phyloP scores from a whole-genome alignment of 2,888 invertebrate species.

The Bhutanitis thaidina region DNA sequence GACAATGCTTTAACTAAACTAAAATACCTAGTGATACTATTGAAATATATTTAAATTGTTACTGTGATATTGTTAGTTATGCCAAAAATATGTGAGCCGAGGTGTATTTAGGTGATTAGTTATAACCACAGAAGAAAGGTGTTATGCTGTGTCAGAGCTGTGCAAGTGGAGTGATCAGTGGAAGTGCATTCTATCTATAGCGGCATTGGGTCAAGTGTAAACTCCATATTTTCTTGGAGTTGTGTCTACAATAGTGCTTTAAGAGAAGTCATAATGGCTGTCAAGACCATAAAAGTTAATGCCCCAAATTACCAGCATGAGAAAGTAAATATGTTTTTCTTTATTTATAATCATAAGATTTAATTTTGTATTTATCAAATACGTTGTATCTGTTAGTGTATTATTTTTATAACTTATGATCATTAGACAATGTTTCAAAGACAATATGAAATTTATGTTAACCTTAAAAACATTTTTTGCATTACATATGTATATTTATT shows the following conservation, averaged over 20 bases:
- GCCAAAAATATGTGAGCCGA: conserved; percentile 58
- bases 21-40: conserved; percentile 70
- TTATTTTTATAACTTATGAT: conserved; percentile 1
- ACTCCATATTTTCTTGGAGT: conserved; percentile 42
- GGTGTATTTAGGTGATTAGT: conserved; percentile 70
- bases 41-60: conserved; percentile 51
- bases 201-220: conserved; percentile 35
- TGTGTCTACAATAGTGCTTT: conserved; percentile 50
- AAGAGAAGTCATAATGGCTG: conserved; percentile 19
- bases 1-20: conserved; percentile 80
- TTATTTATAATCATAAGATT: conserved; percentile 51
- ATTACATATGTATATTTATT: background rate
- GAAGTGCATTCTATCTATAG: conserved; percentile 40
- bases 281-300: conserved; percentile 7
- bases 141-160: conserved; percentile 49
- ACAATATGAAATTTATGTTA: background rate
- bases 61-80: conserved; percentile 65
- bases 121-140: conserved; percentile 57
- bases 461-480: background rate
- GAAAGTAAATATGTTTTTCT: conserved; percentile 73
- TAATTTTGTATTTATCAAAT: conserved; percentile 38
- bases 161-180: conserved; percentile 64
- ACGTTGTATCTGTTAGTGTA: conserved; percentile 5
- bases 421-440: background rate
- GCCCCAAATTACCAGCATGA: conserved; percentile 27